Percentiles rank a stretch among this genome's conserved stretches.
Conservation (phyloP, 2,888 invertebrate genomes). For the Endomychus coccineus region DNA sequence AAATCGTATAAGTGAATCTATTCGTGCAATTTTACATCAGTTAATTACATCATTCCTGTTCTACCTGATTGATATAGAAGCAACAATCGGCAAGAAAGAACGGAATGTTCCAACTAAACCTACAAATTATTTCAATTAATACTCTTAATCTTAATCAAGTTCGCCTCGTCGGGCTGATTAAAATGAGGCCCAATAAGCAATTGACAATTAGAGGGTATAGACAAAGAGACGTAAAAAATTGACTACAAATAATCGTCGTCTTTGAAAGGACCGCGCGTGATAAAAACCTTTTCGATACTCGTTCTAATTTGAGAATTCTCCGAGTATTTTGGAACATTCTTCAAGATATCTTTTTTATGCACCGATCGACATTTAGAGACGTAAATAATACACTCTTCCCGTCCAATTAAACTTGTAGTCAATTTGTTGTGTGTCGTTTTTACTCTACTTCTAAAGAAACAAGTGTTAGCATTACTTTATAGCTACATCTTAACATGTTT, state of each 20-base stretch:
- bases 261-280: conserved; percentile 24
- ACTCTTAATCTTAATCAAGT: no score
- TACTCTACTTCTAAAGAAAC: no score
- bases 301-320: conserved; percentile 35
- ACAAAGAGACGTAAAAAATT: conserved; percentile 19
- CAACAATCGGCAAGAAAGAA: neutral
- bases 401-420: conserved; percentile 31
- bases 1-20: no score
- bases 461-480: no score
- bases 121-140: conserved; percentile 14
- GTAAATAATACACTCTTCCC: conserved; percentile 28
- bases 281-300: conserved; percentile 27
- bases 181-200: conserved; percentile 5
- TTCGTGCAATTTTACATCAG: no score
- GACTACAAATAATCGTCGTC: conserved; percentile 27
- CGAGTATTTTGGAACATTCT: conserved; percentile 28
- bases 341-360: conserved; percentile 19
- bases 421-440: conserved; percentile 21
- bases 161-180: no score
- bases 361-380: conserved; percentile 26
- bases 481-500: no score
- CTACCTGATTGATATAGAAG: no score
- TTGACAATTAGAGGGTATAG: conserved; percentile 15
- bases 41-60: no score
- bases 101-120: conserved; percentile 10